Evolutionary conservation across 2,797 vertebrate species (phyloP).

Genomic region (Adrianichthys oophorus): DNA sequence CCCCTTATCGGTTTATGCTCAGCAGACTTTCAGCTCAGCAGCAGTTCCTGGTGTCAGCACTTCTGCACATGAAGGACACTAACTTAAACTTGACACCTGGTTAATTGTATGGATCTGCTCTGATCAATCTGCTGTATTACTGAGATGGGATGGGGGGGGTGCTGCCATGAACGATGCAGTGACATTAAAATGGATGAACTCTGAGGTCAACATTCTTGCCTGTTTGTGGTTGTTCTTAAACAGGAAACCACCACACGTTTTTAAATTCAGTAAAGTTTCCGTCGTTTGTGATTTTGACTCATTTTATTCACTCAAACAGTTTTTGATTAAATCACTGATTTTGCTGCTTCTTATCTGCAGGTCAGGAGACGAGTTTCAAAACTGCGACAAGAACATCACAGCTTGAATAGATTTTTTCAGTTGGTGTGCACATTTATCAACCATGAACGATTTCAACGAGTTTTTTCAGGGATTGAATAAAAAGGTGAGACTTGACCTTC

Average conservation of each 20-base stretch:
- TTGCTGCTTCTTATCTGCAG: too few species aligned
- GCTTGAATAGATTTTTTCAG: too few species aligned
- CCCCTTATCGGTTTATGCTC: background rate
- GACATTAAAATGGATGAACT: too few species aligned
- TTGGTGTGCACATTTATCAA: too few species aligned
- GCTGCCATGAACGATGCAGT: background rate
- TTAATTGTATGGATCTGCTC: conserved; percentile 62
- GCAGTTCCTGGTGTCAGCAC: conserved; percentile 40
- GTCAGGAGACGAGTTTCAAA: too few species aligned
- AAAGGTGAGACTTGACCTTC: too few species aligned
- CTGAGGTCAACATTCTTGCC: too few species aligned
- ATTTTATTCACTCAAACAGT: background rate
- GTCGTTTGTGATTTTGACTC: background rate
- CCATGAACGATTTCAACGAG: too few species aligned
- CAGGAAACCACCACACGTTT: background rate
- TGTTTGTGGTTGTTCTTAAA: background rate
- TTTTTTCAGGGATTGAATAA: too few species aligned
- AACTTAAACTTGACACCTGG: conserved; percentile 54
- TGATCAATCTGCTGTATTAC: conserved; percentile 52
- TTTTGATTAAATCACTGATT: background rate
- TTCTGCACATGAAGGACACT: conserved; percentile 36
- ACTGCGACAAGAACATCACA: too few species aligned
- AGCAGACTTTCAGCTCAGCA: background rate
- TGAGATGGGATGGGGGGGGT: conserved; percentile 22
- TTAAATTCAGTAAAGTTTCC: background rate